Percentiles rank a stretch among this genome's conserved stretches.
These are phyloP conservation scores for Drosophila subquinaria DNA, from an alignment of 2,888 invertebrate genomes.

Conservation along the genomic window DNA sequence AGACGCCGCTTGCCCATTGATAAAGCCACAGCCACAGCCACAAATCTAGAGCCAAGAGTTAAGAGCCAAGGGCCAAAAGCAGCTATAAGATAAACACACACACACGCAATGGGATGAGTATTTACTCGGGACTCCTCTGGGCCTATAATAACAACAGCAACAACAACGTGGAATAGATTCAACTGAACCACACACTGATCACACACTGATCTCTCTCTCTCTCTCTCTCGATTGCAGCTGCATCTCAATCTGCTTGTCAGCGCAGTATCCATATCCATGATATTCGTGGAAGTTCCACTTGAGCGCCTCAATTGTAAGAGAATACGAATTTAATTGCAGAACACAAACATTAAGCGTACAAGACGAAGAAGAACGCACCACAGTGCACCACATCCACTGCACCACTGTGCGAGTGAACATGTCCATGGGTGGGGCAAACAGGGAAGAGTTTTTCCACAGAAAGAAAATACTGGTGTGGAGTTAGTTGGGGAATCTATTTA, in stretches of 20 bases:
- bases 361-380: constrained; percentile 4
- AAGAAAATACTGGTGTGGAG: constrained; percentile 48
- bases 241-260: constrained; percentile 81
- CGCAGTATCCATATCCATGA: constrained; percentile 74
- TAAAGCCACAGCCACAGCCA: constrained; percentile 43
- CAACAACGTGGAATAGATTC: constrained; percentile 57
- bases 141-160: constrained; percentile 74
- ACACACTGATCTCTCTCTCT: neutral
- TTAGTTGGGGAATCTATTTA: constrained; percentile 19
- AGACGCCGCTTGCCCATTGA: constrained; percentile 68
- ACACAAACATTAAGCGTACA: constrained; percentile 60
- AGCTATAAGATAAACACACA: constrained; percentile 47
- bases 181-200: constrained; percentile 18
- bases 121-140: constrained; percentile 52
- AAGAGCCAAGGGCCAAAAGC: constrained; percentile 15
- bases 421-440: constrained; percentile 9
- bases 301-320: constrained; percentile 77
- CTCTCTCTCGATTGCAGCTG: constrained; percentile 57
- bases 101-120: constrained; percentile 36
- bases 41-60: constrained; percentile 10
- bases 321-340: constrained; percentile 81
- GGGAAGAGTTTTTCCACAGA: constrained; percentile 21
- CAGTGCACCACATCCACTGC: neutral
- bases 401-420: neutral
- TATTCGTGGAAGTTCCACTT: constrained; percentile 77